These are phyloP conservation scores for Distichodus sexfasciatus DNA, from an alignment of 2,797 vertebrate genomes.

Conservation along the genomic window DNA sequence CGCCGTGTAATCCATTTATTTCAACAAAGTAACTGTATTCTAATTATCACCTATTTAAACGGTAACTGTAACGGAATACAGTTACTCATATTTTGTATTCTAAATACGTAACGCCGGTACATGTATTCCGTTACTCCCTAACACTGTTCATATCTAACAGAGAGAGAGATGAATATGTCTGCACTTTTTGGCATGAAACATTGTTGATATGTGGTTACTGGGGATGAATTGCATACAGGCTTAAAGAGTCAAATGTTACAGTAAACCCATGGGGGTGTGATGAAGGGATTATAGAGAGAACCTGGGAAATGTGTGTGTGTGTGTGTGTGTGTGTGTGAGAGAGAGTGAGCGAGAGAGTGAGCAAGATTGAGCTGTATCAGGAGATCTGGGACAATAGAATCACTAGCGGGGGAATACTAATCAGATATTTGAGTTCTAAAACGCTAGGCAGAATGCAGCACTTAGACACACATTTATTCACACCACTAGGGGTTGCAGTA, in stretches of 20 bases:
- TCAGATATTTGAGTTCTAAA: constrained; percentile 28
- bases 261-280: background rate
- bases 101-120: too few relatives aligned
- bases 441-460: too few relatives aligned
- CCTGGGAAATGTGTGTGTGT: too few relatives aligned
- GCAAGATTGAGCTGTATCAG: background rate
- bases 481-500: too few relatives aligned
- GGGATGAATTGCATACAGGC: background rate
- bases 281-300: background rate
- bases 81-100: too few relatives aligned
- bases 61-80: too few relatives aligned
- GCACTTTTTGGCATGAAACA: background rate
- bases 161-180: background rate
- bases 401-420: constrained; percentile 16
- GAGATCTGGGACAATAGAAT: constrained; percentile 17
- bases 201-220: background rate
- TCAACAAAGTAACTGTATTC: too few relatives aligned
- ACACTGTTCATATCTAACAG: too few relatives aligned
- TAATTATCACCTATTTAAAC: too few relatives aligned
- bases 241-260: constrained; percentile 1
- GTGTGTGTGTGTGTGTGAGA: too few relatives aligned
- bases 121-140: too few relatives aligned
- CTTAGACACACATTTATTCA: background rate
- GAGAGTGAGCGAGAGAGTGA: background rate
- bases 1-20: too few relatives aligned